Percentiles rank a stretch among this genome's conserved stretches.
Conservation (phyloP, 2,888 invertebrate genomes). For the Folsomia candida region DNA sequence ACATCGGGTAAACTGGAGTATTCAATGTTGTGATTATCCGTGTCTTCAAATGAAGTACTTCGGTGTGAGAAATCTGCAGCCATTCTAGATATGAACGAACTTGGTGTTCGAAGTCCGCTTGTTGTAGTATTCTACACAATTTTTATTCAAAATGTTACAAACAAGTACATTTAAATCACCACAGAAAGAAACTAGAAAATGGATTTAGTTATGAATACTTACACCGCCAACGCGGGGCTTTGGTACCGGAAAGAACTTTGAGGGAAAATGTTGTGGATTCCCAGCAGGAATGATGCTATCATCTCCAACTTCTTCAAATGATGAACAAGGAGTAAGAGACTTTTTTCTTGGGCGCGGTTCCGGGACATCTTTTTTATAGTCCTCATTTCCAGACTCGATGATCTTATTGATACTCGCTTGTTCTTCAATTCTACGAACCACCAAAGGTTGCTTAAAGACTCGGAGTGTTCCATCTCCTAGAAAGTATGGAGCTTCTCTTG, state of each 20-base stretch:
- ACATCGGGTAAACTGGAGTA: constrained; percentile 12
- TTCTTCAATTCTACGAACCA: constrained; percentile 46
- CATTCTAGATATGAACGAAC: constrained; percentile 48
- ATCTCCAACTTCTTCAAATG: constrained; percentile 41
- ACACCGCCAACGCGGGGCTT: constrained; percentile 46
- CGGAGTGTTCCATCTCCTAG: constrained; percentile 12
- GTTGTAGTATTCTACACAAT: constrained; percentile 28
- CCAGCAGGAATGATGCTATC: constrained; percentile 14
- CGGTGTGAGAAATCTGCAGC: constrained; percentile 37
- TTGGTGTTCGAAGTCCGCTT: constrained; percentile 46
- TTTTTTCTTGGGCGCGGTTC: constrained; percentile 63
- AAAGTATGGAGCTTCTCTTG: not conserved
- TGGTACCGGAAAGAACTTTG: constrained; percentile 42
- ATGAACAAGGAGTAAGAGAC: constrained; percentile 60
- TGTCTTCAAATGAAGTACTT: constrained; percentile 39
- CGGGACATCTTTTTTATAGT: constrained; percentile 58
- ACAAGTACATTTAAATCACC: not conserved
- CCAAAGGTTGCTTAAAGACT: constrained; percentile 31
- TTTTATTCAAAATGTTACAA: not conserved
- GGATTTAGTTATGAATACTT: constrained; percentile 16
- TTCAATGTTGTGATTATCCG: constrained; percentile 5
- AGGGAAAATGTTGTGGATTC: not conserved
- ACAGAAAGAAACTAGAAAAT: not conserved
- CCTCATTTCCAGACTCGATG: constrained; percentile 46
- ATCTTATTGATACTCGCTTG: constrained; percentile 49